These are phyloP conservation scores for Ptychadena robeensis DNA, from an alignment of 2,797 vertebrate species.

Conservation along the genomic window DNA sequence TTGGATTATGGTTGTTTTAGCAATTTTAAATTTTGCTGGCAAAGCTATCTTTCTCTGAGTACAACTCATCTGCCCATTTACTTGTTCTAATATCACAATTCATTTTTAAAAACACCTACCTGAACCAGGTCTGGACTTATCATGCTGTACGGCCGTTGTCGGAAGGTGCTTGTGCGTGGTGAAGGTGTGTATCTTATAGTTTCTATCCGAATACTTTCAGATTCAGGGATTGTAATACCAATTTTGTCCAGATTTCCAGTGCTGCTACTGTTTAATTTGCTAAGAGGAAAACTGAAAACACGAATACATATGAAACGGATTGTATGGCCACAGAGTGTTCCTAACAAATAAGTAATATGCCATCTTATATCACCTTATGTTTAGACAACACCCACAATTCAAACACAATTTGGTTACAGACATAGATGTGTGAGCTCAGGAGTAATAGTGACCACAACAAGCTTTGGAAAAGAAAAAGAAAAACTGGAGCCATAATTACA, in stretches of 20 bases:
- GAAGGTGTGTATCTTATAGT: slow-evolving; percentile 73
- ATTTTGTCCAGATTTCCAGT: slow-evolving; percentile 82
- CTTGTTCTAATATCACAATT: too few species aligned
- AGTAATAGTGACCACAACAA: not conserved
- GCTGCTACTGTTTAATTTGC: slow-evolving; percentile 84
- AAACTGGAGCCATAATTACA: too few species aligned
- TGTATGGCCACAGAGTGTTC: too few species aligned
- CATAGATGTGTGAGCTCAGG: not conserved
- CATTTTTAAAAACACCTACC: slow-evolving; percentile 69
- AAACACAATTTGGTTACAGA: not conserved
- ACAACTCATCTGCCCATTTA: too few species aligned
- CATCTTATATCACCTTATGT: not conserved
- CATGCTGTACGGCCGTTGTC: slow-evolving; percentile 86
- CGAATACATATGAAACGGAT: not conserved
- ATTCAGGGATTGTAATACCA: slow-evolving; percentile 67
- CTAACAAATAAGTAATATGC: too few species aligned
- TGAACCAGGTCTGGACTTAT: slow-evolving; percentile 79
- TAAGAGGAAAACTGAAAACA: slow-evolving; percentile 68
- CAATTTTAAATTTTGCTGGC: too few species aligned
- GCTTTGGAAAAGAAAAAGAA: not conserved
- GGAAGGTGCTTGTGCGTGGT: slow-evolving; percentile 80
- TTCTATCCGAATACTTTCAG: slow-evolving; percentile 72
- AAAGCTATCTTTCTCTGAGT: too few species aligned
- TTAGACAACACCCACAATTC: not conserved
- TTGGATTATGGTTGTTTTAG: too few species aligned